Evolutionary conservation across 2,888 invertebrate species (phyloP), one percentile per base, ranked within the genome.

Genomic region (Bhutanitis thaidina): DNA sequence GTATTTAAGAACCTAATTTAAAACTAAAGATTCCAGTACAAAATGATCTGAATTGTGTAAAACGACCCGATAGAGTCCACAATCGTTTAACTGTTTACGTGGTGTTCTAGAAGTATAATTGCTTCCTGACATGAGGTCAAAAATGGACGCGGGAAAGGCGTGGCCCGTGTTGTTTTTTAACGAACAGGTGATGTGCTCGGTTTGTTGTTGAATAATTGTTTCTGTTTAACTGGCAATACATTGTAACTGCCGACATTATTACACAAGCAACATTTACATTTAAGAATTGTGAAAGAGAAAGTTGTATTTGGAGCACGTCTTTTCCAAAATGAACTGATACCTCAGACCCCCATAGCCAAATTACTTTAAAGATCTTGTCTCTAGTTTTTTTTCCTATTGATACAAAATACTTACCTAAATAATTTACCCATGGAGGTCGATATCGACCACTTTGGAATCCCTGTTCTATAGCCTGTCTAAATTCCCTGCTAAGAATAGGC

Each of bases 121-220:
- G 55, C 55, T 61, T 57, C 53, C 49, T 59, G 57, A 59, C 68
- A 61, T 45, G 57, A 59, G 65, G 70, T 66, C 61, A 51, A 29
- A 45, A 34, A 34, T 34, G 10, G 9, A 44, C 27, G 15, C 13
- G 44, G 45, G 25, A 25, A 41, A 38, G 43, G 38, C 38, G 43
- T 41, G 7, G 12, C 15, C 55, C 55, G 54, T 52, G 40, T 49
- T 61, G 5, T 20, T 58, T 52, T 58, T 39, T 43, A 52, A 55
- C 48, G 45, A 52, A 57, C 62, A 62, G 65, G 62, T 63, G 65
- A 57, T 56, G 61, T 53, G 25, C 61, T 62, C 60, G 46, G 43
- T 59, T 58, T 40, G 34, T 48, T 13, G 34, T 43, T 39, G 47
- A 47, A 39, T 39, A 16, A 47, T 39, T 7, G 40, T 7, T n/a